phyloP scores from a whole-genome alignment of 2,113 vertebrate species.

The Orycteropus afer region DNA sequence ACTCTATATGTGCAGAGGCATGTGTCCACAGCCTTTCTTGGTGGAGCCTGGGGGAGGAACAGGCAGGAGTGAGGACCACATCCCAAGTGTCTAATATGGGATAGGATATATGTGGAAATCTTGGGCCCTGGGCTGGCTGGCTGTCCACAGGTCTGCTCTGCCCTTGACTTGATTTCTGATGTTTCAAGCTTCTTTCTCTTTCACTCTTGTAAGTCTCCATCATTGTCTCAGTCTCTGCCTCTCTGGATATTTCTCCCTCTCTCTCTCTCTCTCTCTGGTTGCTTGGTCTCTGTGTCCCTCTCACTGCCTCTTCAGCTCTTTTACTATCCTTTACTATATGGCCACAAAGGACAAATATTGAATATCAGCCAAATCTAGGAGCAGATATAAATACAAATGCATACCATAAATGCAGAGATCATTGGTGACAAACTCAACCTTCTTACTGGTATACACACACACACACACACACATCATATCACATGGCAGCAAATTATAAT shows the following conservation, averaged over 20 bases:
- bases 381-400: background rate
- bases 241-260: background rate
- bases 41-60: background rate
- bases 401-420: fast-evolving
- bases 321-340: background rate
- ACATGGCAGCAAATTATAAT: background rate
- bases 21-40: background rate
- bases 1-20: background rate
- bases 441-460: background rate
- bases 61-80: background rate
- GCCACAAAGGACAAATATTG: background rate
- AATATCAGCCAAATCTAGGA: background rate
- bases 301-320: background rate
- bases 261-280: background rate
- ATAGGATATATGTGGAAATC: background rate
- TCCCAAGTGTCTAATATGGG: background rate
- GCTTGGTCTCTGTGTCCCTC: background rate
- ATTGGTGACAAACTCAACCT: background rate
- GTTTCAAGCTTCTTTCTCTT: background rate
- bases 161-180: background rate
- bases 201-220: fast-evolving
- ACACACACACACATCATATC: background rate
- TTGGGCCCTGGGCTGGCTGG: background rate
- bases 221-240: background rate
- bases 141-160: background rate